phyloP scores from a whole-genome alignment of 2,113 vertebrate species.

The Trematocara unimaculatum region DNA sequence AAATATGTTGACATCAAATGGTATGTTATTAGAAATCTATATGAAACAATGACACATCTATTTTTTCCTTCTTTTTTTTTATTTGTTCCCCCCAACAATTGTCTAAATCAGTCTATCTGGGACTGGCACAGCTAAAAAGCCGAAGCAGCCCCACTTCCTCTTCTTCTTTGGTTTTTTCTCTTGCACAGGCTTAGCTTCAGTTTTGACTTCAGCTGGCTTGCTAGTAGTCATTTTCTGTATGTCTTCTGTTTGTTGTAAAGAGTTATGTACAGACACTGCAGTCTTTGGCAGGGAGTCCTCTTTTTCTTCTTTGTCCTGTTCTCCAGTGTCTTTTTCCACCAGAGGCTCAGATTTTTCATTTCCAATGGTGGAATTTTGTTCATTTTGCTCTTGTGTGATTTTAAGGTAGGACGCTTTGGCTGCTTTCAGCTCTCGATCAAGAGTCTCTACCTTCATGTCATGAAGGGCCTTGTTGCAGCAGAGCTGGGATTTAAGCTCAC shows the following conservation, averaged over 20 bases:
- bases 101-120: neutral
- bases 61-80: accelerated
- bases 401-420: neutral
- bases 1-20: neutral
- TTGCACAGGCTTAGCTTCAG: neutral
- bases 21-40: neutral
- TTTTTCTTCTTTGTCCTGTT: neutral
- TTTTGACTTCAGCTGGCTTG: neutral
- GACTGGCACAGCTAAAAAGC: neutral
- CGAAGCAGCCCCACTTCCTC: neutral
- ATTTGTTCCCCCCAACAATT: neutral
- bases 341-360: neutral
- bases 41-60: neutral
- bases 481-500: neutral
- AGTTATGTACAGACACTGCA: neutral
- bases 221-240: neutral
- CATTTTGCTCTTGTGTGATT: neutral
- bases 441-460: neutral
- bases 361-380: neutral
- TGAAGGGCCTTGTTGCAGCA: neutral
- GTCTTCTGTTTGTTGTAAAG: neutral
- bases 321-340: accelerated
- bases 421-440: neutral
- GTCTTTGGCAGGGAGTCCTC: neutral
- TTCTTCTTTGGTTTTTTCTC: neutral